phyloP scores from a whole-genome alignment of 2,888 invertebrate genomes.

The Synanthedon myopaeformis region DNA sequence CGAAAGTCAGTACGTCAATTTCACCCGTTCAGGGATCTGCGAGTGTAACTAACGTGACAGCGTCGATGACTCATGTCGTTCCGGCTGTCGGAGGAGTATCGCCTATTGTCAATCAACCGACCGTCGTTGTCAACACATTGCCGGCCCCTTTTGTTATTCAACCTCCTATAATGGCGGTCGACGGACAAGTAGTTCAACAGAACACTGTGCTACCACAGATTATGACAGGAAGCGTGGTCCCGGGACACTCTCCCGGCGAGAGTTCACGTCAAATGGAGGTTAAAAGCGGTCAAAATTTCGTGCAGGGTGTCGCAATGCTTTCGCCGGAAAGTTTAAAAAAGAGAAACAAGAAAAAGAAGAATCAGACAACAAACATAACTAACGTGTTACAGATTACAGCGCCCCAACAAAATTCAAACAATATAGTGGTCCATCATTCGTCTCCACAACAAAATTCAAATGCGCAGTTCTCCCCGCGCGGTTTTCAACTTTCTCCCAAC shows the following conservation, averaged over 20 bases:
- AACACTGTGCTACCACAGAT: constrained; percentile 78
- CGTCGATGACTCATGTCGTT: constrained; percentile 74
- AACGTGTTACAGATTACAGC: constrained; percentile 78
- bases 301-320: constrained; percentile 63
- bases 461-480: constrained; percentile 77
- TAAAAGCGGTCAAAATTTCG: constrained; percentile 52
- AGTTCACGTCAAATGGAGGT: constrained; percentile 67
- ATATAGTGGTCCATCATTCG: constrained; percentile 69
- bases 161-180: constrained; percentile 81
- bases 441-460: constrained; percentile 59
- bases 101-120: constrained; percentile 79
- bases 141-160: constrained; percentile 84
- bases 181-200: constrained; percentile 77
- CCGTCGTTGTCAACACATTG: constrained; percentile 84
- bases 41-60: constrained; percentile 75
- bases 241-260: constrained; percentile 62
- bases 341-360: constrained; percentile 80
- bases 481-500: constrained; percentile 79
- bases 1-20: constrained; percentile 64
- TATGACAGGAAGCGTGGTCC: constrained; percentile 74
- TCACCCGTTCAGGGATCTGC: constrained; percentile 73
- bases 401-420: constrained; percentile 73
- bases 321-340: constrained; percentile 78
- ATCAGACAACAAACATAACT: constrained; percentile 75
- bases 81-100: constrained; percentile 74